A percentile compares a stretch with the other conserved stretches of the same genome.
phyloP scores from a whole-genome alignment of 2,113 vertebrate species.

The Polypterus bichir region DNA sequence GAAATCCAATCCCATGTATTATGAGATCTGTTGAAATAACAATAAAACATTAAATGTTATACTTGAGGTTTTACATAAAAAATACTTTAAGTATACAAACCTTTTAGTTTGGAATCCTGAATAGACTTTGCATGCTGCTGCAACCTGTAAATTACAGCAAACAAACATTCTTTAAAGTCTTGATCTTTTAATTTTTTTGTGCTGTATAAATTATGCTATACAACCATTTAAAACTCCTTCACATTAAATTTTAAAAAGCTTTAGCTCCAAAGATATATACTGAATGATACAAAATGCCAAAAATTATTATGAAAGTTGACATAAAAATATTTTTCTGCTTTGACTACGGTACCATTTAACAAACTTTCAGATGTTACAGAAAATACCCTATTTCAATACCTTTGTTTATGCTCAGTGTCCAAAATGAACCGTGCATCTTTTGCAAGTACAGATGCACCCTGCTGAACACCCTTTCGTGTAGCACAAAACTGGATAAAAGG shows the following conservation, averaged over 20 bases:
- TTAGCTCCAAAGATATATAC: too few relatives aligned
- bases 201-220: neutral
- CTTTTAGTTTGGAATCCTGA: slow-evolving; percentile 79
- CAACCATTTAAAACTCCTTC: neutral
- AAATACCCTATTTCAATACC: slow-evolving; percentile 41
- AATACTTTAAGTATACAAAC: slow-evolving; percentile 39
- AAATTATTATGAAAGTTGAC: too few relatives aligned
- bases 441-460: slow-evolving; percentile 74
- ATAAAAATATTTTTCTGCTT: too few relatives aligned
- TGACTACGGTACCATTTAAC: too few relatives aligned
- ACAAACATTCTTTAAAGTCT: neutral
- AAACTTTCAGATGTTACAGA: neutral
- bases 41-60: slow-evolving; percentile 20
- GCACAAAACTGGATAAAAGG: slow-evolving; percentile 79
- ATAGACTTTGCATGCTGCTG: slow-evolving; percentile 64
- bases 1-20: slow-evolving; percentile 72
- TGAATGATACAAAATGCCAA: too few relatives aligned
- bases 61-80: slow-evolving; percentile 3
- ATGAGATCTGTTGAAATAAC: slow-evolving; percentile 58
- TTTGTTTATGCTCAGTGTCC: slow-evolving; percentile 73
- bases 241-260: too few relatives aligned
- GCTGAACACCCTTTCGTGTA: slow-evolving; percentile 90
- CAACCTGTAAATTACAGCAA: slow-evolving; percentile 47
- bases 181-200: neutral
- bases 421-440: slow-evolving; percentile 85